Conservation (phyloP, 92 coral and sea anemone genomes). For the Epizoanthus scotinus region DNA sequence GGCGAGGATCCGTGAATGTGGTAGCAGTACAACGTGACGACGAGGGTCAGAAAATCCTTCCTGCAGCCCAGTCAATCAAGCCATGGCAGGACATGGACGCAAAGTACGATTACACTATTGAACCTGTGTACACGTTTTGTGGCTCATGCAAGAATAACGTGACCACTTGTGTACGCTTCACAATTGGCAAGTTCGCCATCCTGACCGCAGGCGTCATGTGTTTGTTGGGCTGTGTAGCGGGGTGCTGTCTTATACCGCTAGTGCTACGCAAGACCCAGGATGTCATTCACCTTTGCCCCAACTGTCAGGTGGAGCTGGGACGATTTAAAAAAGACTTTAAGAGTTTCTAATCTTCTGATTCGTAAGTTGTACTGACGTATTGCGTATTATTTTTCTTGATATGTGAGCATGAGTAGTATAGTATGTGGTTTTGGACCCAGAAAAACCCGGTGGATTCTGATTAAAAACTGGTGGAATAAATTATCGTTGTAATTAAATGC, state of each 20-base stretch:
- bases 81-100: conserved; percentile 55
- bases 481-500: too few species aligned
- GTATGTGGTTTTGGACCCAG: too few species aligned
- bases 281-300: conserved; percentile 76
- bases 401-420: too few species aligned
- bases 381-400: too few species aligned
- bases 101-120: conserved; percentile 59
- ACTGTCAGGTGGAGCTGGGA: conserved; percentile 78
- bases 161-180: conserved; percentile 51
- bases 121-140: conserved; percentile 80
- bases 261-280: conserved; percentile 53
- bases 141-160: conserved; percentile 84
- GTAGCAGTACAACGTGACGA: neutral
- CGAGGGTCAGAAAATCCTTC: conserved; percentile 12
- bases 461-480: too few species aligned
- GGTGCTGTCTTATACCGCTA: conserved; percentile 72
- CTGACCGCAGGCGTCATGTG: conserved; percentile 67
- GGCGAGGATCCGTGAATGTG: conserved; percentile 16
- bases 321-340: conserved; percentile 30
- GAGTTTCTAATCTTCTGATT: neutral
- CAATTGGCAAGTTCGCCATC: conserved; percentile 68
- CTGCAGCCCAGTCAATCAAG: neutral
- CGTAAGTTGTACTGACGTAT: too few species aligned
- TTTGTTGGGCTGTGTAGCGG: conserved; percentile 70
- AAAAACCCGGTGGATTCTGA: too few species aligned